Evolutionary conservation across 2,888 invertebrate genomes (phyloP).

Genomic region (Eueremaeus valkanovi): DNA sequence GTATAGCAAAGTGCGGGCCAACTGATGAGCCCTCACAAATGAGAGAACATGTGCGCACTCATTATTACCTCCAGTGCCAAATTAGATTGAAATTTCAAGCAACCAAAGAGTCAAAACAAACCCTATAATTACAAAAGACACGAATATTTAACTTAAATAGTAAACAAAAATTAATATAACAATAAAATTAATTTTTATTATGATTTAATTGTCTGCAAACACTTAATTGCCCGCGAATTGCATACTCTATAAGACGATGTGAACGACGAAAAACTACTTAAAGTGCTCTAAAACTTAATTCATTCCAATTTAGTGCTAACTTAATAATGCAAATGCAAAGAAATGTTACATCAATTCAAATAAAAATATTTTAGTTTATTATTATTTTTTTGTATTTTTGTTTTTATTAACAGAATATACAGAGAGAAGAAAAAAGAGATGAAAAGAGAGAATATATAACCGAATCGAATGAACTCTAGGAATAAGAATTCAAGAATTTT

Average conservation of each 20-base stretch:
- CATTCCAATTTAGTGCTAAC: background rate
- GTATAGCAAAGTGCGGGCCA: constrained; percentile 29
- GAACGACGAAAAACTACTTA: too few relatives aligned
- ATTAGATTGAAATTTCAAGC: background rate
- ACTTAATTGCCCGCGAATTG: too few relatives aligned
- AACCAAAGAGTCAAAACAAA: background rate
- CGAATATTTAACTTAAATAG: too few relatives aligned
- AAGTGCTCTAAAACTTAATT: too few relatives aligned
- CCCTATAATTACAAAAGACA: too few relatives aligned
- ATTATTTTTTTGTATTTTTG: background rate
- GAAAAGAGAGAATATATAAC: background rate
- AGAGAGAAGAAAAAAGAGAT: background rate
- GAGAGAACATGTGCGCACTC: constrained; percentile 23
- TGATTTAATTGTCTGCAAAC: too few relatives aligned
- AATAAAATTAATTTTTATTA: too few relatives aligned
- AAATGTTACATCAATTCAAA: background rate
- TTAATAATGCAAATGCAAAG: background rate
- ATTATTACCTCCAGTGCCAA: background rate
- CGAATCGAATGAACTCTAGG: background rate
- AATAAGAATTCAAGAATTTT: constrained; percentile 1
- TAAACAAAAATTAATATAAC: too few relatives aligned
- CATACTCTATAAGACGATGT: too few relatives aligned
- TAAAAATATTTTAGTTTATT: background rate
- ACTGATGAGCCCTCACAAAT: constrained; percentile 30
- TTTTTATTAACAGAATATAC: background rate